Evolutionary conservation across 2,888 invertebrate genomes (phyloP).

Genomic region (Caenorhabditis sinica): DNA sequence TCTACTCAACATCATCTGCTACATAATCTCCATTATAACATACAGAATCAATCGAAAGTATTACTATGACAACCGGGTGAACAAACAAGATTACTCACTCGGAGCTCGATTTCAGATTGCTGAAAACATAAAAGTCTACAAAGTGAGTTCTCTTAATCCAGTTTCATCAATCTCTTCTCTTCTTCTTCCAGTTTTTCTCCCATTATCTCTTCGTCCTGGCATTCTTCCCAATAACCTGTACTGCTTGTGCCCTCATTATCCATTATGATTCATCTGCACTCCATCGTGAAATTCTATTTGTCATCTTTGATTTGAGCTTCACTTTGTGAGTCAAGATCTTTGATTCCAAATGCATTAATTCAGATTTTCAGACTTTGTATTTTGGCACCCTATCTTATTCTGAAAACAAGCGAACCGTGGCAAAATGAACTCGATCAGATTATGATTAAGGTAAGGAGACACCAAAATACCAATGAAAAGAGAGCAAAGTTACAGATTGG

Average conservation of each 20-base stretch:
- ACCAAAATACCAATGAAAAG: neutral
- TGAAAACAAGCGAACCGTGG: constrained; percentile 51
- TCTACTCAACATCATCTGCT: constrained; percentile 23
- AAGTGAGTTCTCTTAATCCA: constrained; percentile 2
- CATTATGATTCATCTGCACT: constrained; percentile 40
- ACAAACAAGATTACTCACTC: constrained; percentile 39
- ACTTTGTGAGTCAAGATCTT: constrained; percentile 18
- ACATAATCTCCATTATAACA: constrained; percentile 37
- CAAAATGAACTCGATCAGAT: constrained; percentile 44
- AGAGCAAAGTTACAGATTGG: constrained; percentile 5
- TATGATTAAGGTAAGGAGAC: constrained; percentile 16
- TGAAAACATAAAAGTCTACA: constrained; percentile 50
- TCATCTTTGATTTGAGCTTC: constrained; percentile 45
- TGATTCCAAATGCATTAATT: neutral
- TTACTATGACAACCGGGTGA: constrained; percentile 40
- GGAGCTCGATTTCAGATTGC: constrained; percentile 42
- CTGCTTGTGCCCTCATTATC: constrained; percentile 39
- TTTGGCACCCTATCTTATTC: constrained; percentile 31
- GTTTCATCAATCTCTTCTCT: no score
- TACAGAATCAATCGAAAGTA: constrained; percentile 44
- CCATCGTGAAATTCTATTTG: constrained; percentile 30
- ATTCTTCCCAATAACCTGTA: constrained; percentile 39
- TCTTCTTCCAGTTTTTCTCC: constrained; percentile 42
- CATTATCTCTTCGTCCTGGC: constrained; percentile 44
- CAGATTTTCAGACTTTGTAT: constrained; percentile 38